Base-by-base conservation (phyloP, 2,113 vertebrate genomes). In the Vireo altiloquus region DNA sequence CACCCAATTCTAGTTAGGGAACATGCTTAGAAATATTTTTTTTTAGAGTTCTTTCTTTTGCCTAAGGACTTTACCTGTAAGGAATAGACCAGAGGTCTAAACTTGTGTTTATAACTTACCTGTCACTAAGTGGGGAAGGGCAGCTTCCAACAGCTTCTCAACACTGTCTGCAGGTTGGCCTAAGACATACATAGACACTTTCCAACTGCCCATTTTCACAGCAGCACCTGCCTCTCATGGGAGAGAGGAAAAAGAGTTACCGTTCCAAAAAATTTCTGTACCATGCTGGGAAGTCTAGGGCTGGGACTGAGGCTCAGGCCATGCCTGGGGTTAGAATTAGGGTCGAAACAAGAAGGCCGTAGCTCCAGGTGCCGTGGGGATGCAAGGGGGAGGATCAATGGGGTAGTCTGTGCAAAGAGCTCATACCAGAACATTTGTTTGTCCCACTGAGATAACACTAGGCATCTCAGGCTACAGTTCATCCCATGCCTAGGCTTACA, bases 121-220 rank as follows among this genome's bases (percentile, higher is more conserved):
- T 50, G 16, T 63, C 61, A 57, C 63, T 77, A 65, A 69, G 35
- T 2, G 1, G 8, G 20, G 31, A 89, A 77, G 46, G 42, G 46
- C 22, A 72, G 19, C 50, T 66, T 63, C 50, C n/a, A n/a, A n/a
- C n/a, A 61, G 17, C 24, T 52, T 82, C 37, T 81, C 46, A 65
- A 50, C 17, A 40, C 7, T 30, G 31, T 23, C 42, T 65, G 37
- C 17, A 49, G 20, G n/a, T 16, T 72, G 81, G 22, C 28, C 18
- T 46, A 61, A 64, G n/a, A n/a, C 3, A 5, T 22, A 39, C 0
- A 0, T 3, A 72, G 40, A 40, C 31, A 18, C 33, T 74, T 90
- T 50, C 21, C 31, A 80, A 7, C 23, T 39, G 2, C 3, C 11
- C 21, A 8, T 66, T 83, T 92, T 24, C 39, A 2, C 50, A 66